Evolutionary conservation across 1,140 invertebrate genomes (phyloP).

Genomic region (Bombus turneri): DNA sequence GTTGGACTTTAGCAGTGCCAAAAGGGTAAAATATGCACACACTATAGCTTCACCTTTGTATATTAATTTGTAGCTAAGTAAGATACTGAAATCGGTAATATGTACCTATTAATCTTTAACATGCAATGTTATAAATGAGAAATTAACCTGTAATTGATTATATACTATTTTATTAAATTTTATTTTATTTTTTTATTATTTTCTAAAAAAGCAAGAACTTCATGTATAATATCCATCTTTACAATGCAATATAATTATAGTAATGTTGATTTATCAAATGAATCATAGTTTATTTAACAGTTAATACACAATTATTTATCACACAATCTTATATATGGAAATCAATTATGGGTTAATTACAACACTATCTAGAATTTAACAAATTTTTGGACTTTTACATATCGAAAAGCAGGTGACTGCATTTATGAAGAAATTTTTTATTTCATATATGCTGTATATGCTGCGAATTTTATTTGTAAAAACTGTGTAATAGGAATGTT

Average conservation of each 20-base stretch:
- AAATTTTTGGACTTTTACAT: conserved; percentile 68
- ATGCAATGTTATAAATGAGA: conserved; percentile 37
- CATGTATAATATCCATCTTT: conserved; percentile 23
- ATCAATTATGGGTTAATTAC: conserved; percentile 38
- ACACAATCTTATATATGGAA: conserved; percentile 1
- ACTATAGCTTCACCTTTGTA: conserved; percentile 63
- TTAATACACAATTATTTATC: conserved; percentile 9
- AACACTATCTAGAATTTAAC: conserved; percentile 33
- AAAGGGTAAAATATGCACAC: conserved; percentile 66
- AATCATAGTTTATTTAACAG: conserved; percentile 32
- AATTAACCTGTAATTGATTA: conserved; percentile 41
- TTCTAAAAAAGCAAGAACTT: not conserved
- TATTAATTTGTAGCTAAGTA: conserved; percentile 65
- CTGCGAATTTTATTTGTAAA: conserved; percentile 31
- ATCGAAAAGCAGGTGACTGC: conserved; percentile 64
- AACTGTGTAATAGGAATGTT: conserved; percentile 31
- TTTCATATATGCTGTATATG: conserved; percentile 34
- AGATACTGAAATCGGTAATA: conserved; percentile 54
- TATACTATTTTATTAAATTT: conserved; percentile 15
- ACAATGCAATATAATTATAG: conserved; percentile 24
- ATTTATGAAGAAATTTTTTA: conserved; percentile 9
- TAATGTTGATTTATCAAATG: conserved; percentile 20
- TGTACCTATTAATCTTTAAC: conserved; percentile 51
- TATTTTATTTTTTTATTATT: conserved; percentile 32
- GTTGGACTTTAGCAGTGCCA: conserved; percentile 73